Base-by-base conservation (phyloP, 1,140 invertebrate species). In the Drosophila rhopaloa region DNA sequence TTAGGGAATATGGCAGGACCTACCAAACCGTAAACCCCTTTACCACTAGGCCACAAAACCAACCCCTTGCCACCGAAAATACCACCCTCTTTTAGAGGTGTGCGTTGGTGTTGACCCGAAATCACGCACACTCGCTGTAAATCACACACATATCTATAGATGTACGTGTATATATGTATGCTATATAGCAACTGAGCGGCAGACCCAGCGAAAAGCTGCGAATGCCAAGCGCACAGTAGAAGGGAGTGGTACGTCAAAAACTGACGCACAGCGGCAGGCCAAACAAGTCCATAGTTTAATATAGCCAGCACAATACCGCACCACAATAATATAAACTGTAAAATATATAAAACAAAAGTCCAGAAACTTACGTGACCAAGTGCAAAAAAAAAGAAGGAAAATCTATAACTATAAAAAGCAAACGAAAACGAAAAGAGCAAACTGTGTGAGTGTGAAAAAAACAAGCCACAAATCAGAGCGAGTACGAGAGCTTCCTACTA, bases 181-280 rank as follows among this genome's bases (percentile, higher is more conserved):
- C 46, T 73, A 53, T 79, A 68, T 78, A 65, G 76, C 81, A 81
- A 83, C 19, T 68, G 73, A 84, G 81, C 80, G 74, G 79, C 68
- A 80, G 51, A 46, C 19, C 38, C 56, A 73, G 59, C 57, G 66
- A 86, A 86, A 88, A 83, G 73, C 81, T 85, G 81, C 74, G 75
- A 85, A 85, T 62, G 79, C 81, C 67, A 81, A 84, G 81, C 77
- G 81, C 81, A 76, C 78, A 81, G 79, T 76, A 84, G 68, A 83
- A 92, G 91, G 91, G 91, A 92, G 91, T 92, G 91, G 91, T 92
- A 92, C 90, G 91, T 92, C 90, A 91, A 92, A 91, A 92, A 91
- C 91, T 92, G 91, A 92, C 91, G 91, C 91, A 92, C 91, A 91
- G 91, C 91, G 79, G 78, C 78, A 90, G 78, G 76, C 68, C 65